Base-by-base conservation (phyloP, 2,113 vertebrate species). In the Lathamus discolor region DNA sequence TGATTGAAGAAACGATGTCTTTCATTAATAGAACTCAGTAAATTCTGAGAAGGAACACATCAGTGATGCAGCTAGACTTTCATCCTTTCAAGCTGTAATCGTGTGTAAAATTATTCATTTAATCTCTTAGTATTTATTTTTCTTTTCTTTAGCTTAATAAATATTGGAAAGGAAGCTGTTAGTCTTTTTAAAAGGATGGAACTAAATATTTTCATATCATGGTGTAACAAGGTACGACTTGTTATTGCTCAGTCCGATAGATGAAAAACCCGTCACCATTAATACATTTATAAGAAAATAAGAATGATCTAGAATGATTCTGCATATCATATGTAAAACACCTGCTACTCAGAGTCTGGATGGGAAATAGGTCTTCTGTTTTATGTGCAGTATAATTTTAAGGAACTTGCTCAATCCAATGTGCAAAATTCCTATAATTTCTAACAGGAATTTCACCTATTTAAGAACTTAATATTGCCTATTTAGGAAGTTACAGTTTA, bases 61-160 rank as follows among this genome's bases (percentile, higher is more conserved):
- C 78, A 75, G 23, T 72, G 31, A 73, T 75, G 59, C 87, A 95
- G 83, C 19, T 35, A 91, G 78, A 66, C 57, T 96, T 90, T 88
- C 37, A 82, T 92, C 43, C 33, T 85, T 93, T 90, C 66, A 81
- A 57, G 73, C 7, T 75, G 33, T 77, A 96, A 86, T 72, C 13
- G 10, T 72, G n/a, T 88, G n/a, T 54, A 95, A 95, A 95, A 94
- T 86, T 81, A 86, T 88, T 91, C 33, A 91, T 91, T 95, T 92
- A 78, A 78, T 83, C 15, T 92, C 63, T 48, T 39, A 39, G 23
- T 76, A 31, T 80, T 82, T 93, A 49, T 90, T 88, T 90, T 93
- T 64, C 72, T 88, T 90, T 93, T 64, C 72, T 84, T 82, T 59
- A 75, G 24, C 17, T 79, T 66, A 68, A 79, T 39, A 86, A 92